phyloP scores from a whole-genome alignment of 2,113 vertebrate genomes.

The Xiphias gladius region DNA sequence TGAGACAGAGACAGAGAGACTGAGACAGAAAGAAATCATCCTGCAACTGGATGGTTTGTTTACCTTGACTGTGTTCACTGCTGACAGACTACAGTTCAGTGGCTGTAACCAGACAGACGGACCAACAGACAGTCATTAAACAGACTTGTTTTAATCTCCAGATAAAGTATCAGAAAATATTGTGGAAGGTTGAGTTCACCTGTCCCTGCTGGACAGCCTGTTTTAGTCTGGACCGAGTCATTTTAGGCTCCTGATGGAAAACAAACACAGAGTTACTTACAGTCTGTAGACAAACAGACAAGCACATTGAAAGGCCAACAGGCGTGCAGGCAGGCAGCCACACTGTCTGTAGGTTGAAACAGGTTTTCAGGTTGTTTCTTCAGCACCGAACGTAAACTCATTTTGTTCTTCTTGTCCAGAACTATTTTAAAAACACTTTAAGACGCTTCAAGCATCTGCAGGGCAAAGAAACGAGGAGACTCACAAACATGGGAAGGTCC shows the following conservation, averaged over 20 bases:
- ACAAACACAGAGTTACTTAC: neutral
- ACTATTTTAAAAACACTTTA: too few species aligned
- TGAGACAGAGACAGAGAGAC: too few species aligned
- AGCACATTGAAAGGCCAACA: neutral
- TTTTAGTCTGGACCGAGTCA: constrained; percentile 97
- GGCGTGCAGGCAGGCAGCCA: neutral
- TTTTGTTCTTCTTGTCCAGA: too few species aligned
- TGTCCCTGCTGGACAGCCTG: constrained; percentile 93
- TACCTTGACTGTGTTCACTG: constrained; percentile 41
- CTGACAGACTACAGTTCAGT: constrained; percentile 52
- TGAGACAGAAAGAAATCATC: neutral
- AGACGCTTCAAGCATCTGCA: too few species aligned
- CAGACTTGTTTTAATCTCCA: neutral
- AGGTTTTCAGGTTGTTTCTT: too few species aligned
- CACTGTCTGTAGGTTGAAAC: neutral
- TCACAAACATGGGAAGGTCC: constrained; percentile 93
- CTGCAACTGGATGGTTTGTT: neutral
- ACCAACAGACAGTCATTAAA: neutral
- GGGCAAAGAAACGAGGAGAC: constrained; percentile 66
- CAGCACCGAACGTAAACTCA: too few species aligned
- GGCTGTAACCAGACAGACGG: constrained; percentile 17
- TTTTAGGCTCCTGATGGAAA: constrained; percentile 92
- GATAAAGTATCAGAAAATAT: neutral
- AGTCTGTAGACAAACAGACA: neutral
- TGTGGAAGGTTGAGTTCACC: constrained; percentile 75